A percentile compares a stretch with the other conserved stretches of the same genome.
Conservation (phyloP, 2,797 vertebrate species). For the Enteromius radiatus region DNA sequence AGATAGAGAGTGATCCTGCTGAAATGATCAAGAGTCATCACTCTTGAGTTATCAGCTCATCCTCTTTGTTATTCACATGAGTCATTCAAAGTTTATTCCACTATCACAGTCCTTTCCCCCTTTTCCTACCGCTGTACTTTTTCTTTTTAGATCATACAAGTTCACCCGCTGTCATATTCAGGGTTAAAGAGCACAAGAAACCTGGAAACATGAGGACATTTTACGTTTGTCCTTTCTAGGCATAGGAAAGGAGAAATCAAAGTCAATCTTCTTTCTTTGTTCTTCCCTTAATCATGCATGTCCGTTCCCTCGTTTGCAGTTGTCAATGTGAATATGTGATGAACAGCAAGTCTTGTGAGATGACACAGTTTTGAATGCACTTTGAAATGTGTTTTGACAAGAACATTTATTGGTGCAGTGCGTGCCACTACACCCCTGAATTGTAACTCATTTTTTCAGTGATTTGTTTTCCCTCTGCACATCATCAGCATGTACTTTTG, state of each 20-base stretch:
- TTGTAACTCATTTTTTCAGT: slow-evolving; percentile 53
- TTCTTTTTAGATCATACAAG: not conserved
- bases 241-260: not conserved
- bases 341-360: slow-evolving; percentile 26
- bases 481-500: slow-evolving; percentile 62
- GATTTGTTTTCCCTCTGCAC: slow-evolving; percentile 52
- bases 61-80: not conserved
- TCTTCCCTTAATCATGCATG: not conserved
- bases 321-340: slow-evolving; percentile 18
- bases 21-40: slow-evolving; percentile 36
- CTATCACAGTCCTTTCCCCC: not conserved
- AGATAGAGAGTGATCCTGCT: slow-evolving; percentile 8
- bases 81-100: slow-evolving; percentile 7
- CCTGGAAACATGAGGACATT: not conserved
- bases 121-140: not conserved
- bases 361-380: slow-evolving; percentile 16
- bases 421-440: slow-evolving; percentile 19
- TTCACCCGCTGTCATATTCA: not conserved
- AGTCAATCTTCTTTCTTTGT: not conserved
- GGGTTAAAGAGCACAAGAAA: not conserved
- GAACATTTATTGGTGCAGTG: slow-evolving; percentile 27
- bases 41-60: slow-evolving; percentile 19
- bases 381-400: slow-evolving; percentile 41
- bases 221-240: not conserved
- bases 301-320: slow-evolving; percentile 5